Evolutionary conservation across 2,888 invertebrate species (phyloP).

Genomic region (Dromius quadrimaculatus): DNA sequence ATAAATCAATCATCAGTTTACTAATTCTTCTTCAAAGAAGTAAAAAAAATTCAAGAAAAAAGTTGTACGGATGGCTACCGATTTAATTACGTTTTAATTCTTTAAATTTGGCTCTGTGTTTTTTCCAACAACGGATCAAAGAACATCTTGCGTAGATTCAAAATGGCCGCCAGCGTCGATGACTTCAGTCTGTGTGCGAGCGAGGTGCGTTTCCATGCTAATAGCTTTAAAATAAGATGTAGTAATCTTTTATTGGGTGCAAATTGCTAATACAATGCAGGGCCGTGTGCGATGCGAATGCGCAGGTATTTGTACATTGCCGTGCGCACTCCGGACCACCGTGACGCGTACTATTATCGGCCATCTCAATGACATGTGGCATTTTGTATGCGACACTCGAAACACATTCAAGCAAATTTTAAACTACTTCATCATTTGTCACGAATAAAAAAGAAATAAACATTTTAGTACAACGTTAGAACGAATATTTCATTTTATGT

Average conservation of each 20-base stretch:
- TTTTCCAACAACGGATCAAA: constrained; percentile 36
- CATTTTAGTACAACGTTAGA: too few species aligned
- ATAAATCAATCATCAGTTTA: too few species aligned
- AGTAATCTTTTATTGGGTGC: constrained; percentile 51
- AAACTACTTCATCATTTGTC: constrained; percentile 11
- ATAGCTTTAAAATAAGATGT: constrained; percentile 50
- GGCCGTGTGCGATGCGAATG: constrained; percentile 8
- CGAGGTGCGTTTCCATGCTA: constrained; percentile 39
- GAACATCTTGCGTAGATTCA: constrained; percentile 9
- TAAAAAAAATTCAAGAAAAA: too few species aligned
- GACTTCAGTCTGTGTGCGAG: not conserved
- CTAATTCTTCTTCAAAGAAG: too few species aligned
- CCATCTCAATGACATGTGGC: constrained; percentile 22
- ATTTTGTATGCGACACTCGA: constrained; percentile 27
- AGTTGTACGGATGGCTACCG: constrained; percentile 50
- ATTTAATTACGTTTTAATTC: constrained; percentile 52
- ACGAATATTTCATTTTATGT: too few species aligned
- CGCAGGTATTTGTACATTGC: not conserved
- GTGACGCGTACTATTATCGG: constrained; percentile 24
- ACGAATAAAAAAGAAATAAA: too few species aligned
- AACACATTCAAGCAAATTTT: constrained; percentile 31
- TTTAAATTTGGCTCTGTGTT: constrained; percentile 52
- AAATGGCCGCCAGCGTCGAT: constrained; percentile 31
- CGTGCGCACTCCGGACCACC: constrained; percentile 37
- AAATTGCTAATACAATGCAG: constrained; percentile 49